Conservation (phyloP, 2,888 invertebrate species). For the Tanypteryx hageni region DNA sequence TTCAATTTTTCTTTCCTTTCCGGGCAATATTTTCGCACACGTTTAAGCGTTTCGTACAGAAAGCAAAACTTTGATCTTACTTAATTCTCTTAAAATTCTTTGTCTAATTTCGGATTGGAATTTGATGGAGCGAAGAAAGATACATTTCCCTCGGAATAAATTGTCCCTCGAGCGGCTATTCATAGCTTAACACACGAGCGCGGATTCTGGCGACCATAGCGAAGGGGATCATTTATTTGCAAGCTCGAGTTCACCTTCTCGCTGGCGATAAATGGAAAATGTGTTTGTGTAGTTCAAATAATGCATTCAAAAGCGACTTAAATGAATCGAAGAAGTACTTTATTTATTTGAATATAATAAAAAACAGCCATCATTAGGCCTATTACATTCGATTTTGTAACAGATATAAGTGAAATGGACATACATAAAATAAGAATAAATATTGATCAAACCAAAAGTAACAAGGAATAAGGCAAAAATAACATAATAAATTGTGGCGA, state of each 20-base stretch:
- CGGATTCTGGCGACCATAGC: neutral
- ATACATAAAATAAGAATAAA: no score
- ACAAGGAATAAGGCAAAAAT: no score
- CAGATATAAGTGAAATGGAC: no score
- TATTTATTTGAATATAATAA: neutral
- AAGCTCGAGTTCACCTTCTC: neutral
- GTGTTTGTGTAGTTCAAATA: slow-evolving; percentile 5
- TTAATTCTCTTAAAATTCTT: neutral
- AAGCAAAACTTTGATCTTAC: neutral
- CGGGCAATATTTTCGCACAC: no score
- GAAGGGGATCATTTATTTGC: slow-evolving; percentile 19
- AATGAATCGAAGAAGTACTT: slow-evolving; percentile 6
- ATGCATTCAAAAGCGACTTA: neutral
- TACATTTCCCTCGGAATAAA: neutral
- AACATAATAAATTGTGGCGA: no score
- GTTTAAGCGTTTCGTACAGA: no score
- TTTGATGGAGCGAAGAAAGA: neutral
- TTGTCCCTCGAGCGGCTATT: slow-evolving; percentile 1
- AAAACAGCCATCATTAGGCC: no score
- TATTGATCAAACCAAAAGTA: no score
- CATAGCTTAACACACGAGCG: slow-evolving; percentile 28
- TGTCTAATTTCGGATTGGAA: neutral
- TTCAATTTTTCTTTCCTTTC: no score
- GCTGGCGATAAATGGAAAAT: slow-evolving; percentile 1
- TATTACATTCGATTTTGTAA: no score